phyloP scores from a whole-genome alignment of 2,888 invertebrate species.

The Callyntrura sp. region DNA sequence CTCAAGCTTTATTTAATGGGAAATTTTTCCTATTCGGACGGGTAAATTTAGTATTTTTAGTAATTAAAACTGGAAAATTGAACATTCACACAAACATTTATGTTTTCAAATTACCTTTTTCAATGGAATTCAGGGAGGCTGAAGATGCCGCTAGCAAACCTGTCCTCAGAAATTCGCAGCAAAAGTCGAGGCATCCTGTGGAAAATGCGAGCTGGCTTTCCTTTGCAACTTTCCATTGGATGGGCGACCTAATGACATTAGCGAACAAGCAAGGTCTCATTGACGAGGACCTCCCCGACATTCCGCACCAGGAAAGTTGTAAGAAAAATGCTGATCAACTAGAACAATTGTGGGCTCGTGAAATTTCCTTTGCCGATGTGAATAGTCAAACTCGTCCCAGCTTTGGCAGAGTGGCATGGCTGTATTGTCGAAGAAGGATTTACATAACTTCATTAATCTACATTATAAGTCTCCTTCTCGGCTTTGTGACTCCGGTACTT shows the following conservation, averaged over 20 bases:
- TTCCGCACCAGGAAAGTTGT: conserved; percentile 79
- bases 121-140: neutral
- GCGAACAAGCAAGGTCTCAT: conserved; percentile 86
- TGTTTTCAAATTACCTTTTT: neutral
- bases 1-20: neutral
- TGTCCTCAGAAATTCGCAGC: neutral
- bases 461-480: conserved; percentile 85
- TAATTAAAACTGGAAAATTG: neutral
- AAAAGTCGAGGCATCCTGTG: conserved; percentile 83
- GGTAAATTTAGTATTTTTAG: conserved; percentile 29
- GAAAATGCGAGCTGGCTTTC: conserved; percentile 87
- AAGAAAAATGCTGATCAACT: conserved; percentile 85
- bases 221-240: conserved; percentile 87
- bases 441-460: conserved; percentile 86
- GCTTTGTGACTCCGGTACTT: conserved; percentile 87
- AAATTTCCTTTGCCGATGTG: conserved; percentile 47
- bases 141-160: conserved; percentile 21
- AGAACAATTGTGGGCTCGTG: conserved; percentile 84
- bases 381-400: conserved; percentile 85
- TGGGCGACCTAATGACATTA: conserved; percentile 86
- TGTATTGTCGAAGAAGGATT: conserved; percentile 86
- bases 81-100: neutral
- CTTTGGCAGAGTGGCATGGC: conserved; percentile 86
- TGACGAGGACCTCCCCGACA: conserved; percentile 76
- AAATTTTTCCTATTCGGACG: conserved; percentile 57